Base-by-base conservation (phyloP, 2,888 invertebrate genomes). In the Eupithecia inturbata region DNA sequence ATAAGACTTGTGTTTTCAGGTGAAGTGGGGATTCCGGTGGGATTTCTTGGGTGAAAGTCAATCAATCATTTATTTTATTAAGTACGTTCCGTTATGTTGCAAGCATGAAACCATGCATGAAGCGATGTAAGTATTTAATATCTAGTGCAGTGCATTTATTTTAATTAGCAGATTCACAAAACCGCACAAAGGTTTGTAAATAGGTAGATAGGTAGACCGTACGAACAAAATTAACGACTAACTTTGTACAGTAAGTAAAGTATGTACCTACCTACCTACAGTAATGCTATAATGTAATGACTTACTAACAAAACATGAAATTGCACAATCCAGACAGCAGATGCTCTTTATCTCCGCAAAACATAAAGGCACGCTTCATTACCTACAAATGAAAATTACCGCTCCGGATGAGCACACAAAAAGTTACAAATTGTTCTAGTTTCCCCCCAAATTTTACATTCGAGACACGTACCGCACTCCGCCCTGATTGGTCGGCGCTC, bases 391-490 rank as follows among this genome's bases (percentile, higher is more conserved):
- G 80, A 81, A 86, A 86, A 85, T 86, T 87, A 86, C 85, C 79
- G 78, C 78, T 79, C 79, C 81, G 82, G 83, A 82, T 81, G 82
- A 84, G 83, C 85, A 83, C 81, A 87, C 79, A 91, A 91, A 91
- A 91, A 90, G 88, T 90, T 88, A 88, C 89, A 91, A 92, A 90
- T 91, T 88, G 88, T 89, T 88, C 85, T 84, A 89, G 85, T 92
- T 92, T 89, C 87, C 88, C 91, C 91, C 89, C 86, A 89, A 93
- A 93, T 90, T 92, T 91, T 86, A 89, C 88, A 94, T 93, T 93
- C 92, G 80, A 83, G 89, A 88, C 93, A 92, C 92, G 93, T 86
- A 84, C 83, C 80, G 82, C 82, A 82, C 83, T 75, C 76, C 77
- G 74, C 85, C 72, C 83, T 87, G 87, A 94, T 94, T 94, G 94